Conservation (phyloP, 2,797 vertebrate species). For the Lates japonicus region DNA sequence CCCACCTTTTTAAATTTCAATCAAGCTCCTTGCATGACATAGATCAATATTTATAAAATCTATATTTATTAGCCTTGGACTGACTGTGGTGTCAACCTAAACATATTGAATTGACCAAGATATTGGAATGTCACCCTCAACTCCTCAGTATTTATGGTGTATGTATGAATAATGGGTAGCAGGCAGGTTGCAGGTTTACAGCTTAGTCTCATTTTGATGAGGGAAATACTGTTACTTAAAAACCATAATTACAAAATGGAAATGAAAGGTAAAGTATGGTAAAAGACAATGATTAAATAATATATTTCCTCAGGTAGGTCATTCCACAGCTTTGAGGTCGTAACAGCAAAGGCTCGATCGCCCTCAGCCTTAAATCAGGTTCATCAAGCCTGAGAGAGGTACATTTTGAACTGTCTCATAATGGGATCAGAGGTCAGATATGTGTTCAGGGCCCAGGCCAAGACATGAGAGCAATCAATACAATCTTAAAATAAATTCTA, state of each 20-base stretch:
- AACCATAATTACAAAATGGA: neutral
- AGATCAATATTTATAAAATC: constrained; percentile 62
- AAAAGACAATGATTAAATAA: neutral
- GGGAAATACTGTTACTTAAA: neutral
- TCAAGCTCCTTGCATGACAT: constrained; percentile 30
- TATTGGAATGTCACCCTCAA: constrained; percentile 52
- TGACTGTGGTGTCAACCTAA: constrained; percentile 55
- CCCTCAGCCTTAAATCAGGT: neutral
- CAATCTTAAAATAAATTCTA: neutral
- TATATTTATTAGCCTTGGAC: constrained; percentile 68
- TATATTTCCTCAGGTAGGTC: neutral
- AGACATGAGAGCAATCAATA: neutral
- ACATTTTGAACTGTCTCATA: neutral
- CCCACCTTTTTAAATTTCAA: constrained; percentile 47
- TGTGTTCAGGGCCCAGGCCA: neutral
- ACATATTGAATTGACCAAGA: constrained; percentile 57
- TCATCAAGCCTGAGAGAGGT: neutral
- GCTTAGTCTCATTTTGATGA: neutral
- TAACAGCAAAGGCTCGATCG: neutral
- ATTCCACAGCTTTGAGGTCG: neutral
- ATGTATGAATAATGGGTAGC: constrained; percentile 31
- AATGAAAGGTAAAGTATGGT: neutral
- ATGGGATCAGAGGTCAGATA: neutral
- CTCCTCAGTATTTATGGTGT: constrained; percentile 52
- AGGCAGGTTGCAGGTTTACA: constrained; percentile 2